Conservation (phyloP, 1,140 invertebrate species). For the Olivierus martensii region DNA sequence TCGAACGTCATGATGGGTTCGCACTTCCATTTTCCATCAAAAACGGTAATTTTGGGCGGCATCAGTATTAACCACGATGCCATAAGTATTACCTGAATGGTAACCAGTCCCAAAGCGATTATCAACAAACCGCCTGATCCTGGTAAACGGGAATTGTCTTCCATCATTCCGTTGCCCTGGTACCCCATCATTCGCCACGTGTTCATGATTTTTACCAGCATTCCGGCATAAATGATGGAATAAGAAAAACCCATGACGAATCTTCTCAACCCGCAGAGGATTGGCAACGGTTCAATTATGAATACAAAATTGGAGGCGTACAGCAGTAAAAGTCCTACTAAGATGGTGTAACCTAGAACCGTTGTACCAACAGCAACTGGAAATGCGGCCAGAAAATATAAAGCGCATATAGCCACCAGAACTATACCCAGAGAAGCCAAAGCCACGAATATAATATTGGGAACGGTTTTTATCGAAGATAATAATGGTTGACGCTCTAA, state of each 20-base stretch:
- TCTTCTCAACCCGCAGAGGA: too few species aligned
- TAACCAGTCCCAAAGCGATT: slow-evolving; percentile 27
- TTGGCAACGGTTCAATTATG: slow-evolving; percentile 27
- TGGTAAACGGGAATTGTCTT: too few species aligned
- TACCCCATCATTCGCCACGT: slow-evolving; percentile 29
- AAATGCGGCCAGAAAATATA: slow-evolving; percentile 36
- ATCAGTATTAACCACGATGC: slow-evolving; percentile 34
- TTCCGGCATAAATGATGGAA: slow-evolving; percentile 32
- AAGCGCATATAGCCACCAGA: slow-evolving; percentile 29
- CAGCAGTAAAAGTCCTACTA: slow-evolving; percentile 34
- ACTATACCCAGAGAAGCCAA: slow-evolving; percentile 28
- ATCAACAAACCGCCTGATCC: slow-evolving; percentile 32
- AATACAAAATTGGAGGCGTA: slow-evolving; percentile 36
- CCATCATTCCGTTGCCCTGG: slow-evolving; percentile 21
- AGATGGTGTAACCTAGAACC: slow-evolving; percentile 34
- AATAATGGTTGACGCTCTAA: too few species aligned
- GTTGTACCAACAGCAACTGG: slow-evolving; percentile 35
- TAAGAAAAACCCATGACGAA: slow-evolving; percentile 35
- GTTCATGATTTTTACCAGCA: slow-evolving; percentile 37
- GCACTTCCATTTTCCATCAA: background rate
- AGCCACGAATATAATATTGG: slow-evolving; percentile 6
- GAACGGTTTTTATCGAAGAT: too few species aligned
- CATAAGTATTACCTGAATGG: slow-evolving; percentile 32
- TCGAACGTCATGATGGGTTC: too few species aligned
- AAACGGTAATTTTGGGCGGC: slow-evolving; percentile 19